These are phyloP conservation scores for Montipora sp. DNA, from an alignment of 64 coral and sea anemone species.

Conservation along the genomic window DNA sequence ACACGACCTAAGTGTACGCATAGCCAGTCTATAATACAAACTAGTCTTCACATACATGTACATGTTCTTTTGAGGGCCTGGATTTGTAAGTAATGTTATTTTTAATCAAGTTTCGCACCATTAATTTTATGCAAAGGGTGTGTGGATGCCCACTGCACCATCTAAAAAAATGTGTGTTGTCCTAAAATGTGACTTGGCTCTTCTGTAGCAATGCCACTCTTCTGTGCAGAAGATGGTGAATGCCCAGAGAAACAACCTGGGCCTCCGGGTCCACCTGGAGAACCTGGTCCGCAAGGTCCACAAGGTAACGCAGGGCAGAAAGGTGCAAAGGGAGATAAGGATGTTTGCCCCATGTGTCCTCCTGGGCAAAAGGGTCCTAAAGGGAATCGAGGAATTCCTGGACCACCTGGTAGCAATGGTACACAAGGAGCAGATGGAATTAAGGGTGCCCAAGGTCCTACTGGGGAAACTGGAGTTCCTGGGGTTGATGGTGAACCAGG, in stretches of 20 bases:
- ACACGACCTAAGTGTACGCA: no score
- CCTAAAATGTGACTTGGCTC: not conserved
- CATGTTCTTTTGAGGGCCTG: no score
- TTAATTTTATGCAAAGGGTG: no score
- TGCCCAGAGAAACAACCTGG: conserved; percentile 51
- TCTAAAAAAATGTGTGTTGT: no score
- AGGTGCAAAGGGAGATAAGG: conserved; percentile 52
- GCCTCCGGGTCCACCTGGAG: conserved; percentile 32
- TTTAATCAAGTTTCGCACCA: no score
- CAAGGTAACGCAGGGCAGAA: conserved; percentile 28
- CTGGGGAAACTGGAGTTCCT: conserved; percentile 50
- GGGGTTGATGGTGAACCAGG: conserved; percentile 53
- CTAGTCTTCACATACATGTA: no score
- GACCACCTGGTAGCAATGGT: conserved; percentile 52
- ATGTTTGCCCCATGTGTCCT: conserved; percentile 58
- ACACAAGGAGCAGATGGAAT: conserved; percentile 43
- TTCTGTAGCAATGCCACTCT: conserved; percentile 16
- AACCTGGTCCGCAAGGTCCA: conserved; percentile 49
- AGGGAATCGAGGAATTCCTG: conserved; percentile 44
- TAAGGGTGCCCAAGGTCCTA: conserved; percentile 43
- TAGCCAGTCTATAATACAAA: no score
- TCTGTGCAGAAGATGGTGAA: conserved; percentile 19
- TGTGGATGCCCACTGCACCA: no score
- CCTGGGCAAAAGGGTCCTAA: conserved; percentile 54
- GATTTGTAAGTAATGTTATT: no score